These are phyloP conservation scores for Haliclystus octoradiatus DNA, from an alignment of 30 jellyfish, hydroid and myxozoan species.

Conservation along the genomic window DNA sequence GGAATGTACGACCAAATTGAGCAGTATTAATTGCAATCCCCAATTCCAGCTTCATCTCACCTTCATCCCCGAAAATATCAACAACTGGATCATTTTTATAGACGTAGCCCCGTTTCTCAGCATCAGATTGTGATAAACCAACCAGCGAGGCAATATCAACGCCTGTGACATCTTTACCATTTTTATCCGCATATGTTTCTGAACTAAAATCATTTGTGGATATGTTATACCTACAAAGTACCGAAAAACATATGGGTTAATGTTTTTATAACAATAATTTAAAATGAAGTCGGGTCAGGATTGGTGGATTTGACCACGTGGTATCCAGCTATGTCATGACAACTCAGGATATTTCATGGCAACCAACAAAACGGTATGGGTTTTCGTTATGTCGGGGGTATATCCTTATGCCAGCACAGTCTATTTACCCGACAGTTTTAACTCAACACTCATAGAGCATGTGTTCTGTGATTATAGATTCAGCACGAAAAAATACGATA, in stretches of 20 bases:
- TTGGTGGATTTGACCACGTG: too few relatives aligned
- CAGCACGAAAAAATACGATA: too few relatives aligned
- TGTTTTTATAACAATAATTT: not conserved
- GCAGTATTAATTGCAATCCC: constrained; percentile 87
- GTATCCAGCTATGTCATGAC: not conserved
- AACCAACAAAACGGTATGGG: too few relatives aligned
- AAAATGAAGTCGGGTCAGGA: too few relatives aligned
- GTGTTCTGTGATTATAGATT: too few relatives aligned
- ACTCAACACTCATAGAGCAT: too few relatives aligned
- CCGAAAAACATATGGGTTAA: not conserved
- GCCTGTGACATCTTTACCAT: constrained; percentile 31
- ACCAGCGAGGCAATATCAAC: constrained; percentile 47
- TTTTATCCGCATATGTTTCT: constrained; percentile 27
- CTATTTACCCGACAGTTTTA: too few relatives aligned
- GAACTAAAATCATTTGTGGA: constrained; percentile 44
- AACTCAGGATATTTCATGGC: too few relatives aligned
- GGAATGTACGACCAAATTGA: constrained; percentile 85
- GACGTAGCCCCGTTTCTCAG: constrained; percentile 54
- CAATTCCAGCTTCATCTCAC: constrained; percentile 28
- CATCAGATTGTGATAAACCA: constrained; percentile 45
- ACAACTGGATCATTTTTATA: constrained; percentile 76
- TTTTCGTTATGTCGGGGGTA: too few relatives aligned
- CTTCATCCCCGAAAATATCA: too few relatives aligned
- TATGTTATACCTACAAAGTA: constrained; percentile 29
- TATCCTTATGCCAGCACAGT: too few relatives aligned